Evolutionary conservation across 2,888 invertebrate species (phyloP).

Genomic region (Rhopalosiphum nymphaeae): DNA sequence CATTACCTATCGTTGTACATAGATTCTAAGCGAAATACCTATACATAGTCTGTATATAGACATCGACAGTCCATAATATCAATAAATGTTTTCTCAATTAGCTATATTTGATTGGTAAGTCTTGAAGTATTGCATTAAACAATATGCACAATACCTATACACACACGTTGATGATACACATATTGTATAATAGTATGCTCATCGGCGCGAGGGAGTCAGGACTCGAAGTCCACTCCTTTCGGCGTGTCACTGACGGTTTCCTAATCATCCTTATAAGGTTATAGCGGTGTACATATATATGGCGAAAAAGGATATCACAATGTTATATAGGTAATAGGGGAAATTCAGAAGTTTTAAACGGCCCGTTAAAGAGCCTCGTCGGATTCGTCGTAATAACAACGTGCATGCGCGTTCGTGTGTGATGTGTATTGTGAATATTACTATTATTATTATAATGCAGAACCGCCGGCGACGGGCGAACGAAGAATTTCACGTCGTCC

Average conservation of each 20-base stretch:
- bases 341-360: background rate
- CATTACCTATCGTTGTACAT: too few relatives aligned
- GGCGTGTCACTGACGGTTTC: background rate
- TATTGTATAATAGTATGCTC: too few relatives aligned
- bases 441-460: constrained; percentile 5
- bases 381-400: background rate
- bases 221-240: background rate
- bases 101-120: too few relatives aligned
- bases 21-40: too few relatives aligned
- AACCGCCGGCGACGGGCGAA: constrained; percentile 9
- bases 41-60: too few relatives aligned
- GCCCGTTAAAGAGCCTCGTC: background rate
- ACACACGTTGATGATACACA: too few relatives aligned
- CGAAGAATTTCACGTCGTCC: constrained; percentile 21
- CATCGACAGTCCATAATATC: too few relatives aligned
- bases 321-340: background rate
- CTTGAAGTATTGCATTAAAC: too few relatives aligned
- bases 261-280: too few relatives aligned
- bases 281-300: background rate
- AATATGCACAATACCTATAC: too few relatives aligned
- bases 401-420: background rate
- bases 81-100: too few relatives aligned
- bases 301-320: background rate
- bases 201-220: background rate
- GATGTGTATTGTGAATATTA: constrained; percentile 17